Evolutionary conservation across 2,888 invertebrate species (phyloP).

Genomic region (Ceratothoa steindachneri): DNA sequence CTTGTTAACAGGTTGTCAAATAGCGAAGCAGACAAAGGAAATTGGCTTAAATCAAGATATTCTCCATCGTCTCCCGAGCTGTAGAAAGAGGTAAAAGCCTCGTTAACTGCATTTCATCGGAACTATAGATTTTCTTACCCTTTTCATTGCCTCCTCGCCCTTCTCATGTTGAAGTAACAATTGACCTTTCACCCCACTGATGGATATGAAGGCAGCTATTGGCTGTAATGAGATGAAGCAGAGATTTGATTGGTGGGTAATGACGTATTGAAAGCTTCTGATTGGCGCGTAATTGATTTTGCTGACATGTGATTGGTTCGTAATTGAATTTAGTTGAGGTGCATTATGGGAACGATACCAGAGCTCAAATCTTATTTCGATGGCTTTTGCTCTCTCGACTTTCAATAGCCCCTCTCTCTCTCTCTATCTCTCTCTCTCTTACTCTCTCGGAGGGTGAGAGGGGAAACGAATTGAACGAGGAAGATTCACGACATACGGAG

Average conservation of each 20-base stretch:
- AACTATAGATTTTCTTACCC: background rate
- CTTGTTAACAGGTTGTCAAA: too few species aligned
- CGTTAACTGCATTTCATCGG: background rate
- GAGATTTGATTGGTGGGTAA: slow-evolving; percentile 46
- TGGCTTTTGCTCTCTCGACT: background rate
- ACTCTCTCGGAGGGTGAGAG: background rate
- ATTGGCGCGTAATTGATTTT: slow-evolving; percentile 47
- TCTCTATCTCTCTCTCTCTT: background rate
- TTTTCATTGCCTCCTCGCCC: background rate
- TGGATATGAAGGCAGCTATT: slow-evolving; percentile 22
- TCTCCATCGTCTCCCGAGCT: too few species aligned
- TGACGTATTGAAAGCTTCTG: slow-evolving; percentile 47
- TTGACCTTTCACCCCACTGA: background rate
- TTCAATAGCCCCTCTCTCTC: background rate
- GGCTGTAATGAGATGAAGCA: slow-evolving; percentile 46
- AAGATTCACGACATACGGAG: background rate
- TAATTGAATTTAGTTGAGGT: slow-evolving; percentile 46
- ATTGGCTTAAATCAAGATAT: too few species aligned
- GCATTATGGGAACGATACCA: slow-evolving; percentile 35
- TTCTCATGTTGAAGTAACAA: background rate
- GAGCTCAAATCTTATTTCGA: slow-evolving; percentile 11
- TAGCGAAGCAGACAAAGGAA: too few species aligned
- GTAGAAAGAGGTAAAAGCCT: slow-evolving; percentile 7
- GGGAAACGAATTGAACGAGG: background rate
- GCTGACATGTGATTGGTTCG: slow-evolving; percentile 45